A percentile compares a stretch with the other conserved stretches of the same genome.
These are phyloP conservation scores for Zaprionus capensis DNA, from an alignment of 1,140 invertebrate species.

Conservation along the genomic window DNA sequence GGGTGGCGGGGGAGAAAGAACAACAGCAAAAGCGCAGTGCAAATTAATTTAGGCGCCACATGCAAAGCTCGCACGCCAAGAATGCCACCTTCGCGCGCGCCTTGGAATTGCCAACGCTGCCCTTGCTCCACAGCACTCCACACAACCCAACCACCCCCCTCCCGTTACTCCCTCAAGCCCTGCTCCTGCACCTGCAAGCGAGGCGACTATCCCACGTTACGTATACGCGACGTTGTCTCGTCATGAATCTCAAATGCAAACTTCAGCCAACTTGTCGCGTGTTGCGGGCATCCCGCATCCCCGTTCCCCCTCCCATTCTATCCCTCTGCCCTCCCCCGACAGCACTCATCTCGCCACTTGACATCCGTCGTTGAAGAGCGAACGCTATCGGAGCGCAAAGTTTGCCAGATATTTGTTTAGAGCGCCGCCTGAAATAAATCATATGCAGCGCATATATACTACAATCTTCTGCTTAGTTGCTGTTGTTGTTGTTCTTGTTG, in stretches of 20 bases:
- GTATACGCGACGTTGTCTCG: constrained; percentile 22
- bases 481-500: constrained; percentile 13
- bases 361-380: not conserved
- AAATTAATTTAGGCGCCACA: constrained; percentile 76
- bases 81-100: constrained; percentile 43
- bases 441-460: constrained; percentile 49
- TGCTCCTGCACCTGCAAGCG: not conserved
- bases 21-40: constrained; percentile 37
- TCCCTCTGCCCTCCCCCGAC: not conserved
- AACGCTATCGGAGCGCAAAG: constrained; percentile 33
- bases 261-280: constrained; percentile 10
- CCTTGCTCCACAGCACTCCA: not conserved
- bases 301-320: no score
- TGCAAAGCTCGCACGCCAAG: constrained; percentile 67
- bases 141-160: no score
- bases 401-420: constrained; percentile 68
- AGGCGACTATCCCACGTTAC: not conserved
- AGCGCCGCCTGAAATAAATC: constrained; percentile 69
- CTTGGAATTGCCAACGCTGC: not conserved
- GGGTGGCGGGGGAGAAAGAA: not conserved
- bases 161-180: not conserved
- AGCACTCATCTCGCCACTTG: not conserved
- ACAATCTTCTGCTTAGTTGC: not conserved
- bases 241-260: constrained; percentile 35
- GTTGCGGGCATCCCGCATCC: not conserved